A percentile compares a stretch with the other conserved stretches of the same genome.
Conservation (phyloP, 1,140 invertebrate species). For the Panagrolaimus sp. region DNA sequence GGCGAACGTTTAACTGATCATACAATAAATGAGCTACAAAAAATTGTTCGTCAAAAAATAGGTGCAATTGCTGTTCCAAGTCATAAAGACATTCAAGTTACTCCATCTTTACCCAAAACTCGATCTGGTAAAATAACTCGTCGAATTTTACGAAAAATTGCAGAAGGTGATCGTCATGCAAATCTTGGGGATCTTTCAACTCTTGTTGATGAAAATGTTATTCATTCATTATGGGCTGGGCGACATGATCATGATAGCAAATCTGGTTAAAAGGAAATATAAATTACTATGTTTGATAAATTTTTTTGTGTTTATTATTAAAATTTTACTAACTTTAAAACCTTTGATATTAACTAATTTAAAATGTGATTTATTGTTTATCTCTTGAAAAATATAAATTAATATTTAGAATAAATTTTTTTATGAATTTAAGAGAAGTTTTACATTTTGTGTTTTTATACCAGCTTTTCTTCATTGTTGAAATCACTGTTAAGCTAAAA, state of each 20-base stretch:
- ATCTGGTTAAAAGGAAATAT: not conserved
- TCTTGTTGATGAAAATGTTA: slow-evolving; percentile 76
- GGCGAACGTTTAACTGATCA: slow-evolving; percentile 25
- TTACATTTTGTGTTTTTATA: too few relatives aligned
- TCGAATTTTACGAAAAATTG: slow-evolving; percentile 83
- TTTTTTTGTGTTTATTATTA: too few relatives aligned
- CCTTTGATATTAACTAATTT: too few relatives aligned
- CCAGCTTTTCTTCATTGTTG: too few relatives aligned
- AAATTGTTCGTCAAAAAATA: slow-evolving; percentile 77
- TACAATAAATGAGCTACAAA: slow-evolving; percentile 42
- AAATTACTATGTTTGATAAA: not conserved
- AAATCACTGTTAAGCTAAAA: too few relatives aligned
- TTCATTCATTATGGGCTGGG: slow-evolving; percentile 69
- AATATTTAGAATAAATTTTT: too few relatives aligned
- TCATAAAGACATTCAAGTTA: slow-evolving; percentile 72
- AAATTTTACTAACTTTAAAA: too few relatives aligned
- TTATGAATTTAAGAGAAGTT: too few relatives aligned
- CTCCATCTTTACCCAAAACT: slow-evolving; percentile 86
- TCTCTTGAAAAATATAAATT: too few relatives aligned
- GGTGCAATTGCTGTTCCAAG: slow-evolving; percentile 85
- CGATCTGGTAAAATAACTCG: slow-evolving; percentile 97
- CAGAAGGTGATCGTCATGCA: slow-evolving; percentile 69
- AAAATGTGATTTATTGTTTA: too few relatives aligned
- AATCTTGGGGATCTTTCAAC: slow-evolving; percentile 88
- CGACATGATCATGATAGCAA: not conserved